Conservation (phyloP, 2,113 vertebrate species). For the Oryzias woworae region DNA sequence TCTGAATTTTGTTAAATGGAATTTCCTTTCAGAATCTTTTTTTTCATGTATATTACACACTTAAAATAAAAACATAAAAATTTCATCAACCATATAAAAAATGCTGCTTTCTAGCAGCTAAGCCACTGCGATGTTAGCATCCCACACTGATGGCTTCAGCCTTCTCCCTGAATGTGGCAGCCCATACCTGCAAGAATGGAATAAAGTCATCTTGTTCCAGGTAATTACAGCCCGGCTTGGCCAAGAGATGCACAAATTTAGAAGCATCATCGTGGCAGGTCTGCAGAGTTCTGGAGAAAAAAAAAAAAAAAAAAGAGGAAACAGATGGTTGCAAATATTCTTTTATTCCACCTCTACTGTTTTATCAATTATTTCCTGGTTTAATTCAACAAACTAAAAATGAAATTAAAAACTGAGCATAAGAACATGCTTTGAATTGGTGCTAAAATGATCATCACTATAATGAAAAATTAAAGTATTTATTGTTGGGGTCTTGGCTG, state of each 20-base stretch:
- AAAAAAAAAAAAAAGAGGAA: constrained; percentile 39
- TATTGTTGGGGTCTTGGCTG: not conserved
- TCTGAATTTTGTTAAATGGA: not conserved
- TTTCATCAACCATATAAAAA: constrained; percentile 33
- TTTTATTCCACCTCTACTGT: constrained; percentile 20
- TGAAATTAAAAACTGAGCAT: constrained; percentile 11
- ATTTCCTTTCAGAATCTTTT: not conserved
- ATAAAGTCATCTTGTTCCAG: constrained; percentile 97
- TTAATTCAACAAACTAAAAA: constrained; percentile 36
- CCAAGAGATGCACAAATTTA: constrained; percentile 92
- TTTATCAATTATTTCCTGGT: constrained; percentile 32
- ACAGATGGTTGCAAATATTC: constrained; percentile 74
- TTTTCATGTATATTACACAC: not conserved
- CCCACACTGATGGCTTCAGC: constrained; percentile 30
- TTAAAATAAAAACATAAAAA: constrained; percentile 28
- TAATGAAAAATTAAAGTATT: no score
- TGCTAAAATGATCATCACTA: no score
- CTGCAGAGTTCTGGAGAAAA: constrained; percentile 82
- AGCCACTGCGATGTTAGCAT: constrained; percentile 32
- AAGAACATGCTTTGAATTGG: no score
- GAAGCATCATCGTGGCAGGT: constrained; percentile 92
- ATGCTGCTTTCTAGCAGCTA: not conserved
- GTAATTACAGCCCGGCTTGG: constrained; percentile 89
- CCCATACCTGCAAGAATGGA: constrained; percentile 92
- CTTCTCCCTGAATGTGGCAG: constrained; percentile 20